phyloP scores from a whole-genome alignment of 2,888 invertebrate species.

The Lottia gigantea region DNA sequence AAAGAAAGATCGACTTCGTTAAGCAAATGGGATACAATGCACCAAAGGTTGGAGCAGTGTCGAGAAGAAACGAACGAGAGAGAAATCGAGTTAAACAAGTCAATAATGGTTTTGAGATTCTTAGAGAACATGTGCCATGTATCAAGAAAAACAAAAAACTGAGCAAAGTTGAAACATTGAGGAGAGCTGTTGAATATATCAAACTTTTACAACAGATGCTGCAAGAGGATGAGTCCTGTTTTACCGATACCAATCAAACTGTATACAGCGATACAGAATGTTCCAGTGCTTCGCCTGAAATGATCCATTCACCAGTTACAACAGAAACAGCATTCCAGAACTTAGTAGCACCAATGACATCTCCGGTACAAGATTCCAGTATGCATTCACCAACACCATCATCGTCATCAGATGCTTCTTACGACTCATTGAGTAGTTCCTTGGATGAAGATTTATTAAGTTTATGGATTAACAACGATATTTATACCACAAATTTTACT shows the following conservation, averaged over 20 bases:
- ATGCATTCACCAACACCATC: conserved; percentile 8
- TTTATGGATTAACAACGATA: neutral
- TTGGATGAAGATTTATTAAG: neutral
- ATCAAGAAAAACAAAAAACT: conserved; percentile 63
- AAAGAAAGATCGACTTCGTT: conserved; percentile 55
- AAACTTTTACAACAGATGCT: conserved; percentile 45
- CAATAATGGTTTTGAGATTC: conserved; percentile 62
- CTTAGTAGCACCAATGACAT: neutral
- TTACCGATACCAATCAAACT: neutral
- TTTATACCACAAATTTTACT: neutral
- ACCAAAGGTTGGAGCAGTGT: conserved; percentile 78
- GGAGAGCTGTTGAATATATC: conserved; percentile 64
- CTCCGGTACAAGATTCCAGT: neutral
- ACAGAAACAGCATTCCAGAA: neutral
- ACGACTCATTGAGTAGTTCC: conserved; percentile 4
- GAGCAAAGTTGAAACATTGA: conserved; percentile 66
- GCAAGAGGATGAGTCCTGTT: neutral
- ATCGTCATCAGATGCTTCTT: neutral
- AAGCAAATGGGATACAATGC: conserved; percentile 53
- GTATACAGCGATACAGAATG: neutral
- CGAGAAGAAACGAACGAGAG: conserved; percentile 91
- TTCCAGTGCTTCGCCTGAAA: neutral
- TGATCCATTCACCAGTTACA: neutral
- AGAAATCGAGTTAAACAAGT: conserved; percentile 90
- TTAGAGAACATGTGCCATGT: conserved; percentile 63